Evolutionary conservation across 2,888 invertebrate species (phyloP), one percentile per base, ranked within the genome.

Genomic region (Minunthozetes semirufus): DNA sequence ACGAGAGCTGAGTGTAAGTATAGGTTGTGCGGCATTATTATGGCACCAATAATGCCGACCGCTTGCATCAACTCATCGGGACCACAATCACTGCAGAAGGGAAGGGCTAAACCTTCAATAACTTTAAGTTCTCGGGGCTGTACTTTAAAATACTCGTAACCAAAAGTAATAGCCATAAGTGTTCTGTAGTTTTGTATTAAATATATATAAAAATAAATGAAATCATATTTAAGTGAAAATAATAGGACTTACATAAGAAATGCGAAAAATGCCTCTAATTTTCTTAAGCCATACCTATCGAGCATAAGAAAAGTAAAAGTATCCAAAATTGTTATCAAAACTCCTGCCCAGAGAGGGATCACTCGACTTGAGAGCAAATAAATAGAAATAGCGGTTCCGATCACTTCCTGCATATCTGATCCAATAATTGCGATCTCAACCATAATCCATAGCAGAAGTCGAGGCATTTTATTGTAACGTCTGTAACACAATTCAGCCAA

Each of bases 11-110:
- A 93, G 82, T 94, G 94, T n/a, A 94, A 86, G 82, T 93, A 94
- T 72, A 94, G 85, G 84, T 94, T 94, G 81, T 94, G 93, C 0
- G 94, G 94, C 93, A 94, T 94, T 79, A 94, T 93, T 38, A 94
- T 91, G 66, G 91, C 91, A 27, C 91, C 94, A 72, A 94, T 88
- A 75, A 94, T 89, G 33, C 93, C 90, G 33, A 91, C 89, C 63
- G 90, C 91, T 82, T 89, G 89, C 13, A 89, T 81, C 33, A 80
- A 66, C 0, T 77, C 79, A 42, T 76, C 48, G 15, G 42, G 61
- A 56, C 76, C 50, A 75, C 80, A 80, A 13, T 75, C 74, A 1
- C 56, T 27, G 53, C 80, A 80, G 75, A 76, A 79, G 11, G 80
- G 80, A 9, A 80, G 68, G 61, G 78, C 76, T 33, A 80, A 88